phyloP scores from a whole-genome alignment of 92 coral and sea anemone species.

The Phenganax subtilis region DNA sequence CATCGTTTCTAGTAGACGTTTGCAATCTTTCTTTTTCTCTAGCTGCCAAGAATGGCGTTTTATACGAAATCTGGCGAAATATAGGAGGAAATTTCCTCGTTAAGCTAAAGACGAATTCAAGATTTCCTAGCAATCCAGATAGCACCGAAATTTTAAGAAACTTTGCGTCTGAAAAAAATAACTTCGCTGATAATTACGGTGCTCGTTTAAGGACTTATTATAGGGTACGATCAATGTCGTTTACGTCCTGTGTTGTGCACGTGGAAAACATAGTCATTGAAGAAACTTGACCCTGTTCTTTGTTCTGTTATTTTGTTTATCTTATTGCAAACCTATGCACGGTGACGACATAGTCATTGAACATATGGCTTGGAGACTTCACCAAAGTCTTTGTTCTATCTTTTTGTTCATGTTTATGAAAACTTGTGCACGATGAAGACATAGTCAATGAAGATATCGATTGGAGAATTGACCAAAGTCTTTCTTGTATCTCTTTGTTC shows the following conservation, averaged over 20 bases:
- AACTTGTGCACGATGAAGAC: neutral
- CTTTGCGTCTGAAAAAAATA: conserved; percentile 30
- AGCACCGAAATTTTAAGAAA: conserved; percentile 27
- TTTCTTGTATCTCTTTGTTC: neutral
- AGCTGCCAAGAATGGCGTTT: conserved; percentile 56
- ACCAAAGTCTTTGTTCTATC: neutral
- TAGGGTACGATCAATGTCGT: conserved; percentile 43
- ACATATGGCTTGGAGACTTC: neutral
- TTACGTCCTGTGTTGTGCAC: too few relatives aligned
- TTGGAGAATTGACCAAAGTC: neutral
- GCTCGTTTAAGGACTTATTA: conserved; percentile 53
- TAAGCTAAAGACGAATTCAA: conserved; percentile 49
- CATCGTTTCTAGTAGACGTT: neutral
- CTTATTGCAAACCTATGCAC: too few relatives aligned
- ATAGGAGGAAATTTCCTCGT: conserved; percentile 42
- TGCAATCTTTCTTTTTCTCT: neutral
- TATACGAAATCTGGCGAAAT: conserved; percentile 56
- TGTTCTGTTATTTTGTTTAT: too few relatives aligned
- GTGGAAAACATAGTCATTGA: too few relatives aligned
- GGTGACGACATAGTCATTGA: too few relatives aligned
- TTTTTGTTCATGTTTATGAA: neutral
- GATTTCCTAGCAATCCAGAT: conserved; percentile 44
- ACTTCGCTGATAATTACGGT: conserved; percentile 55
- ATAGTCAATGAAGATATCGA: too few relatives aligned
- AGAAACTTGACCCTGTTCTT: too few relatives aligned